A percentile compares a stretch with the other conserved stretches of the same genome.
Conservation (phyloP, 2,888 invertebrate genomes). For the Stramonita haemastoma region DNA sequence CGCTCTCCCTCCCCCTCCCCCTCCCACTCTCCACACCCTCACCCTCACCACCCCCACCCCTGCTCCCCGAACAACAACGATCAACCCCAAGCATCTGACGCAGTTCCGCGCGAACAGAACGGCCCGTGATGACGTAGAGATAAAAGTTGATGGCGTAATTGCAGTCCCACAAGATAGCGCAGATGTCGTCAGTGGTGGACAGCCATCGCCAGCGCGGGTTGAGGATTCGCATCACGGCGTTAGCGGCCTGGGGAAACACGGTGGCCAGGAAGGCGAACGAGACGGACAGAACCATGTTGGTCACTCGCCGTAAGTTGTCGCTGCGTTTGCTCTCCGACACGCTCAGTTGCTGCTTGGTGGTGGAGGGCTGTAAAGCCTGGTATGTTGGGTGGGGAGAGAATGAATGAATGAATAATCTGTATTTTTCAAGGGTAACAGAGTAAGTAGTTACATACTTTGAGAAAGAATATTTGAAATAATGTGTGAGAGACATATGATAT, state of each 20-base stretch:
- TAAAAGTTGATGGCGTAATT: constrained; percentile 43
- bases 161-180: constrained; percentile 33
- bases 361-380: too few relatives aligned
- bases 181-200: constrained; percentile 35
- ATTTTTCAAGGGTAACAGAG: too few relatives aligned
- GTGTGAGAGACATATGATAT: too few relatives aligned
- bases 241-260: constrained; percentile 41
- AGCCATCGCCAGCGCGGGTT: constrained; percentile 39
- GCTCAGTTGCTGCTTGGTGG: neutral
- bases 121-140: constrained; percentile 42
- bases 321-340: constrained; percentile 2
- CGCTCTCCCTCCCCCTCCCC: too few relatives aligned
- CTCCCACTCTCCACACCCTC: neutral
- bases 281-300: constrained; percentile 43
- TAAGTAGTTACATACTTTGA: too few relatives aligned
- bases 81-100: neutral
- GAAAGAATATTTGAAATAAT: too few relatives aligned
- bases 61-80: neutral
- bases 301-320: constrained; percentile 38
- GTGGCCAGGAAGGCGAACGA: constrained; percentile 42
- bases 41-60: neutral
- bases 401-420: too few relatives aligned
- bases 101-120: constrained; percentile 29
- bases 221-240: constrained; percentile 38
- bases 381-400: too few relatives aligned